Base-by-base conservation (phyloP, 2,888 invertebrate species). In the Melanchra persicariae region DNA sequence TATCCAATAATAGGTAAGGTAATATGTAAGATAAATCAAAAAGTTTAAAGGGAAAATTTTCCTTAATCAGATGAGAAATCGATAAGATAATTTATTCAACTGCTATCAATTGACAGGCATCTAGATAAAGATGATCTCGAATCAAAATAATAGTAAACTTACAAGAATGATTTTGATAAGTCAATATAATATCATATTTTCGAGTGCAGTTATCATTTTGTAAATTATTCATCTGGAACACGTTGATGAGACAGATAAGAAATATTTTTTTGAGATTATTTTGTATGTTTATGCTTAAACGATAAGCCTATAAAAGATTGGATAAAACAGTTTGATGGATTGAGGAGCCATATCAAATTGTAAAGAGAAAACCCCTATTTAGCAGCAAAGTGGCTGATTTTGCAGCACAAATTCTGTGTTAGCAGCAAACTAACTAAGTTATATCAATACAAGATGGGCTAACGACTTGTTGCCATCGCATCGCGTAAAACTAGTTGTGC, bases 1-100 rank as follows among this genome's bases (percentile, higher is more conserved):
- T 15, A 40, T 40, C 40, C 12, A n/a, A n/a, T n/a, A n/a, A n/a
- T n/a, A n/a, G n/a, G n/a, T n/a, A n/a, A n/a, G n/a, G n/a, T n/a
- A n/a, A n/a, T n/a, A n/a, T n/a, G n/a, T n/a, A n/a, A n/a, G n/a
- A n/a, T 55, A 34, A 37, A 57, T 57, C 57, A 51, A 24, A 51
- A 0, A 52, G 12, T 24, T 60, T 19, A 19, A 65, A 19, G 9
- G 9, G 22, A 15, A 65, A 54, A 26, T 15, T 22, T 40, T 26
- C 26, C 26, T 30, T 30, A 43, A 55, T 57, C 52, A 30, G 58
- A 40, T 15, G 17, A 49, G 17, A 37, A 73, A 52, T 30, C 5
- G 26, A 66, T 66, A 43, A 54, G 72, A 75, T 57, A 75, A 26
- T 75, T 74, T 64, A 43, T 65, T 26, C n/a, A 34, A 43, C 19